phyloP scores from a whole-genome alignment of 2,797 vertebrate species.

The Xiphophorus birchmanni region DNA sequence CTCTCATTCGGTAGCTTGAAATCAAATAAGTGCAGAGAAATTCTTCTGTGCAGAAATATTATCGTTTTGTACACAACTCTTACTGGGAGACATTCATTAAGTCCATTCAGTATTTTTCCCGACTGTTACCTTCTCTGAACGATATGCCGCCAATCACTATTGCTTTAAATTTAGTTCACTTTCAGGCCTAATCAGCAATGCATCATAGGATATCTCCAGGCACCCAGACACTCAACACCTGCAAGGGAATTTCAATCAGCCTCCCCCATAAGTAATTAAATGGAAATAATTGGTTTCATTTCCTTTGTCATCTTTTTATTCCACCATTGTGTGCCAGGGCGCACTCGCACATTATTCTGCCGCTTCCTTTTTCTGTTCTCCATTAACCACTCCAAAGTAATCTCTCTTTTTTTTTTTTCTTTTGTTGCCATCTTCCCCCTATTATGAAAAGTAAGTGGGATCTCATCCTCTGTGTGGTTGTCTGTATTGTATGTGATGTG shows the following conservation, averaged over 20 bases:
- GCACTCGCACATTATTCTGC: conserved; percentile 47
- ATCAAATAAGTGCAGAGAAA: conserved; percentile 33
- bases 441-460: conserved; percentile 78
- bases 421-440: conserved; percentile 74
- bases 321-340: conserved; percentile 23
- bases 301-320: conserved; percentile 60
- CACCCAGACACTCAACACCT: conserved; percentile 67
- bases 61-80: conserved; percentile 4
- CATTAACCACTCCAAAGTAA: conserved; percentile 71
- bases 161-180: conserved; percentile 54
- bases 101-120: conserved; percentile 49
- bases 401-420: conserved; percentile 71
- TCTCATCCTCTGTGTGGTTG: conserved; percentile 57
- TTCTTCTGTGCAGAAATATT: neutral
- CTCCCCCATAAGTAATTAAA: conserved; percentile 76
- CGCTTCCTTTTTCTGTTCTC: conserved; percentile 49
- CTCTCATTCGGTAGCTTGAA: conserved; percentile 19
- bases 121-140: conserved; percentile 52
- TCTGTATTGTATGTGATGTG: conserved; percentile 49
- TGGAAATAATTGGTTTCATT: conserved; percentile 72
- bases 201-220: conserved; percentile 76
- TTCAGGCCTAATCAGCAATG: conserved; percentile 71
- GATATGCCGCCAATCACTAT: conserved; percentile 60
- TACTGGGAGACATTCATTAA: conserved; percentile 41
- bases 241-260: conserved; percentile 72